These are phyloP conservation scores for Leptestheria dahalacensis DNA, from an alignment of 1,140 invertebrate species.

Conservation along the genomic window DNA sequence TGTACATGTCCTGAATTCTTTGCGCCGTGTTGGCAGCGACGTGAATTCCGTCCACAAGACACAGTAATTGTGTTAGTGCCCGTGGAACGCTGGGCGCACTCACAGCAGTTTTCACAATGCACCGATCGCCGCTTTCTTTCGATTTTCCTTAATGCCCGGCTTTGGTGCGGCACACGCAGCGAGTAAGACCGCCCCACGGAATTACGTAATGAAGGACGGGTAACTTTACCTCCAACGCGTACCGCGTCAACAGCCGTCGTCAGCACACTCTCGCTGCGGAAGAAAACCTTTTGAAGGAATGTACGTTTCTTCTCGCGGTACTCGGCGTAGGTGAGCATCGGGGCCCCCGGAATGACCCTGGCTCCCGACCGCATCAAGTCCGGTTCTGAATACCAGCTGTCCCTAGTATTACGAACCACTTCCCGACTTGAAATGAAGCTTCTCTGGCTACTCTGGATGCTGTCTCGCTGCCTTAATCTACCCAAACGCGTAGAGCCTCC, in stretches of 20 bases:
- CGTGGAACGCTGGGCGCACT: background rate
- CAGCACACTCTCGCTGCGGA: constrained; percentile 14
- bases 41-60: background rate
- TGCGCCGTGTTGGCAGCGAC: background rate
- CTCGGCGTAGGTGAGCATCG: constrained; percentile 8
- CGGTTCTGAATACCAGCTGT: constrained; percentile 4
- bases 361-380: constrained; percentile 6
- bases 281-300: constrained; percentile 15
- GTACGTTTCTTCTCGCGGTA: constrained; percentile 11
- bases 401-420: too few relatives aligned
- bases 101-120: background rate
- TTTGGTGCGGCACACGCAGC: background rate
- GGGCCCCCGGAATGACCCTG: constrained; percentile 5
- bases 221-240: too few relatives aligned
- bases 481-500: too few relatives aligned
- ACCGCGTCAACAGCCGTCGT: background rate
- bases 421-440: too few relatives aligned
- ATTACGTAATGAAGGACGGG: too few relatives aligned
- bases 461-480: too few relatives aligned
- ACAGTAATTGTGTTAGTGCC: background rate
- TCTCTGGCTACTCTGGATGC: too few relatives aligned
- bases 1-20: background rate
- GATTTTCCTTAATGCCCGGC: background rate
- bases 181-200: background rate
- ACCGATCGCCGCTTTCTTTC: background rate